phyloP scores from a whole-genome alignment of 1,140 invertebrate genomes.

The Leptoteleia sp. region DNA sequence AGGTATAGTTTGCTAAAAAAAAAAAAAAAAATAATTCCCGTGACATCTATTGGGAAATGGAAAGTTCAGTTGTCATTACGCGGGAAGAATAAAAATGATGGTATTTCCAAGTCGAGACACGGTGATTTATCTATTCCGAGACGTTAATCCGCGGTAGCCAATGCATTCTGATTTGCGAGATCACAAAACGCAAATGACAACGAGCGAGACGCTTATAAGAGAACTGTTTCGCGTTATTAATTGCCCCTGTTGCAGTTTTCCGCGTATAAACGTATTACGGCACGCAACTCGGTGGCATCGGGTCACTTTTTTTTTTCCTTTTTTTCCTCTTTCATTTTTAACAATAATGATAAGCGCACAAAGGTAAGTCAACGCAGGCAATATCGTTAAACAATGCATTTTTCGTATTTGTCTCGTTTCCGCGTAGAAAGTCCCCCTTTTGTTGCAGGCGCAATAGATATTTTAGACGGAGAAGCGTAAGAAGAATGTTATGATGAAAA shows the following conservation, averaged over 20 bases:
- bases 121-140: constrained; percentile 60
- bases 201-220: constrained; percentile 30
- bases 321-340: too few relatives aligned
- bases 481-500: constrained; percentile 35
- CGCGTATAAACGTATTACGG: too few relatives aligned
- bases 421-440: constrained; percentile 52
- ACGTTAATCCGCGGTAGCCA: constrained; percentile 8
- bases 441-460: constrained; percentile 22
- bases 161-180: constrained; percentile 63
- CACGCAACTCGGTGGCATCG: too few relatives aligned
- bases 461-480: constrained; percentile 25
- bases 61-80: constrained; percentile 16
- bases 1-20: too few relatives aligned
- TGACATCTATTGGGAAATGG: constrained; percentile 18
- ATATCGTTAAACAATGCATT: constrained; percentile 53
- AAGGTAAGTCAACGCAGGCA: constrained; percentile 52
- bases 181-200: constrained; percentile 47
- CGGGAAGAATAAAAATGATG: constrained; percentile 36
- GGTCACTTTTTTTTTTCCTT: too few relatives aligned
- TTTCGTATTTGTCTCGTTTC: constrained; percentile 59
- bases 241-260: too few relatives aligned
- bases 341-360: too few relatives aligned
- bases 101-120: constrained; percentile 10
- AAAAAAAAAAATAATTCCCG: too few relatives aligned
- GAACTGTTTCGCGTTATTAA: constrained; percentile 12